Conservation (phyloP, 2,113 vertebrate species). For the Geothlypis trichas region DNA sequence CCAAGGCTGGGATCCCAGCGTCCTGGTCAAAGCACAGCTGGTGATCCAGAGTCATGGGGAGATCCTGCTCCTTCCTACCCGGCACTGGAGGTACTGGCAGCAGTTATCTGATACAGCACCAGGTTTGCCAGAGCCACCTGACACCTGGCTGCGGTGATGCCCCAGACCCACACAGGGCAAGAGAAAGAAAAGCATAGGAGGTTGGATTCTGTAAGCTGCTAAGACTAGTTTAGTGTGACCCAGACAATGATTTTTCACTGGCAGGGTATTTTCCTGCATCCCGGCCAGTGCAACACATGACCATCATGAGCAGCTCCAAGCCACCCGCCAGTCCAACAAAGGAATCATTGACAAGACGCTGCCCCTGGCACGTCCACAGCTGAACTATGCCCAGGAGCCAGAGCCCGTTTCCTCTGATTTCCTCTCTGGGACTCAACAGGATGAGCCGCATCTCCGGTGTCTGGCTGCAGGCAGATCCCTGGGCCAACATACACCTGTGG, state of each 20-base stretch:
- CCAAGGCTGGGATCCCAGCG: accelerated
- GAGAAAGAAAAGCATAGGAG: neutral
- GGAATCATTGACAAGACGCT: slow-evolving; percentile 48
- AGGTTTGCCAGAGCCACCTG: neutral
- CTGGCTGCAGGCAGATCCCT: accelerated
- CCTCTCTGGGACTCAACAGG: neutral
- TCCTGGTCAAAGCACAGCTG: accelerated
- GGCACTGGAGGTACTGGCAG: neutral
- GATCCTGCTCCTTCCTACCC: neutral
- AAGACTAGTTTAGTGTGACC: neutral
- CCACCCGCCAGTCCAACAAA: neutral
- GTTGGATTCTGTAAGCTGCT: neutral
- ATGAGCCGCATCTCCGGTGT: accelerated
- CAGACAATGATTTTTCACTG: neutral
- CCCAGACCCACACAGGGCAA: accelerated
- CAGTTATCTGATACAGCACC: neutral
- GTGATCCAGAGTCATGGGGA: neutral
- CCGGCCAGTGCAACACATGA: slow-evolving; percentile 2
- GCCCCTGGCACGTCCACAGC: neutral
- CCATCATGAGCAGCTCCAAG: slow-evolving; percentile 19
- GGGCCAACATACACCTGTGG: neutral
- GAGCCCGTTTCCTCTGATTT: neutral
- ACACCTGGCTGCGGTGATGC: neutral
- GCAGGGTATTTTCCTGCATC: neutral
- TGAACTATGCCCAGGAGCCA: slow-evolving; percentile 17